These are phyloP conservation scores for Antitype chi DNA, from an alignment of 2,888 invertebrate species.

Conservation along the genomic window DNA sequence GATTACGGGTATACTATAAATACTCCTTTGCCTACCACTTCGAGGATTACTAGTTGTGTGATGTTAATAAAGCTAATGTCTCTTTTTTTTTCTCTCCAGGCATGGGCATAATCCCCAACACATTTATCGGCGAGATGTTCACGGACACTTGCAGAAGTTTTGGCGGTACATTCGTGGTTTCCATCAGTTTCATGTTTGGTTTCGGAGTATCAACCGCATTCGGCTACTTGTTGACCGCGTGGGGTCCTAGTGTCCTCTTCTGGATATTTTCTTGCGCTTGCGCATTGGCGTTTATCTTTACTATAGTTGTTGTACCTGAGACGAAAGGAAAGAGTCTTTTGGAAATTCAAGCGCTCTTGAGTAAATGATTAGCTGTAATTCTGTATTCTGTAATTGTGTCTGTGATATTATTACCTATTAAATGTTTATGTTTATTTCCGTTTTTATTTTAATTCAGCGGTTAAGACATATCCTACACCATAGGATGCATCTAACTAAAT, in stretches of 20 bases:
- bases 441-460: no score
- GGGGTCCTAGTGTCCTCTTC: conserved; percentile 67
- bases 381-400: no score
- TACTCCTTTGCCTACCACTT: no score
- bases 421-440: no score
- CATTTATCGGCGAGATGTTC: conserved; percentile 74
- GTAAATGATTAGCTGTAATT: conserved; percentile 9
- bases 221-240: conserved; percentile 59
- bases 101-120: conserved; percentile 71
- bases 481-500: no score
- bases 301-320: conserved; percentile 71
- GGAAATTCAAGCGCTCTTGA: conserved; percentile 72
- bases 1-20: no score
- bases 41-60: background rate
- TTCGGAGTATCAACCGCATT: conserved; percentile 68
- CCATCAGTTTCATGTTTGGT: conserved; percentile 67
- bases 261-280: conserved; percentile 68
- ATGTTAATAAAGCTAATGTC: background rate
- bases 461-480: no score
- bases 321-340: conserved; percentile 72
- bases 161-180: conserved; percentile 66
- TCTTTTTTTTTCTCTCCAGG: conserved; percentile 60
- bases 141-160: conserved; percentile 69
- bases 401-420: no score
- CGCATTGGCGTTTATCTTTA: conserved; percentile 64